These are phyloP conservation scores for Pangasianodon hypophthalmus DNA, from an alignment of 2,113 vertebrate species.

Conservation along the genomic window DNA sequence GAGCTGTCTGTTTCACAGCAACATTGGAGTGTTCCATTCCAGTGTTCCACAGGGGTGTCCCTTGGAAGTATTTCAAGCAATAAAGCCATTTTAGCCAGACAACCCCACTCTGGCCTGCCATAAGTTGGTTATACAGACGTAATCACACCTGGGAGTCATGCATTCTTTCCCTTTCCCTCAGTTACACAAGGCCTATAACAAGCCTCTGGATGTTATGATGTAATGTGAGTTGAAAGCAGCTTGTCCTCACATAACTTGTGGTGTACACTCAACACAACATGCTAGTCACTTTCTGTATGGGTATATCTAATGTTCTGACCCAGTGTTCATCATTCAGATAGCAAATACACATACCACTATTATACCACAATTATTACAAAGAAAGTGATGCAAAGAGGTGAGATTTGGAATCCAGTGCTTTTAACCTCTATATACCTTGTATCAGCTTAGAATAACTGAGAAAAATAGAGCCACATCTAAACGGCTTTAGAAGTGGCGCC, in stretches of 20 bases:
- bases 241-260: slow-evolving; percentile 51
- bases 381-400: background rate
- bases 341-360: background rate
- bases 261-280: background rate
- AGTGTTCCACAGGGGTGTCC: slow-evolving; percentile 51
- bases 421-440: background rate
- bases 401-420: background rate
- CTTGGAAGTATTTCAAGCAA: slow-evolving; percentile 37
- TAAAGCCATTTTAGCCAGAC: slow-evolving; percentile 36
- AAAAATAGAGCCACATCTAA: background rate
- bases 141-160: slow-evolving; percentile 66
- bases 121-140: slow-evolving; percentile 61
- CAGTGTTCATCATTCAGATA: slow-evolving; percentile 9
- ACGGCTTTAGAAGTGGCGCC: background rate
- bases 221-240: slow-evolving; percentile 56
- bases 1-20: slow-evolving; percentile 49
- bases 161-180: slow-evolving; percentile 61
- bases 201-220: slow-evolving; percentile 60
- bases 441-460: background rate
- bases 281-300: slow-evolving; percentile 3
- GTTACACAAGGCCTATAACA: slow-evolving; percentile 63
- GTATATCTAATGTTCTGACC: slow-evolving; percentile 11
- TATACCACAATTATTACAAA: background rate
- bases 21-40: slow-evolving; percentile 45
- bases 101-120: slow-evolving; percentile 43